Percentiles rank a stretch among this genome's conserved stretches.
Evolutionary conservation across 2,888 invertebrate species (phyloP).

Genomic region (Andrena praecox): DNA sequence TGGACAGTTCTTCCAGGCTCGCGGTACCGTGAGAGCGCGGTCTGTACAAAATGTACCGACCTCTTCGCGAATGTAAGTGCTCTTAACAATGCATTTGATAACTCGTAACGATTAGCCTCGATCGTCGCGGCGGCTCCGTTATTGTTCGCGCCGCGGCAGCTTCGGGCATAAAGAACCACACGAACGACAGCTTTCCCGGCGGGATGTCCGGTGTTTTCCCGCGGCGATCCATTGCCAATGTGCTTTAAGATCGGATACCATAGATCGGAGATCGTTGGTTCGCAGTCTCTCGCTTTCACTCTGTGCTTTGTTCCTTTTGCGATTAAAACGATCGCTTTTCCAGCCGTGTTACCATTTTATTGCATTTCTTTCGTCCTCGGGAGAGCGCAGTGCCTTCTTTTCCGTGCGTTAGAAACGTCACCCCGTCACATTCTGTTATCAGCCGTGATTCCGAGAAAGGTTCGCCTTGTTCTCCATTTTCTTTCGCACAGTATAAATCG

Average conservation of each 20-base stretch:
- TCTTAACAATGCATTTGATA: slow-evolving; percentile 66
- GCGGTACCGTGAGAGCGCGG: neutral
- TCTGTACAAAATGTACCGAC: slow-evolving; percentile 36
- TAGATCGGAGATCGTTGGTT: neutral
- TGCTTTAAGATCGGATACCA: neutral
- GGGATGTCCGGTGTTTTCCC: neutral
- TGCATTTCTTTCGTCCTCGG: slow-evolving; percentile 23
- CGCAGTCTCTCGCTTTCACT: neutral
- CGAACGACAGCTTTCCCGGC: neutral
- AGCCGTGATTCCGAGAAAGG: neutral
- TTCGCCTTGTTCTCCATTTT: too few relatives aligned
- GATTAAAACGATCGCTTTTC: neutral
- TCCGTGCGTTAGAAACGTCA: slow-evolving; percentile 3
- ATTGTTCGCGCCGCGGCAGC: slow-evolving; percentile 9
- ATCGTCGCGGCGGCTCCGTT: slow-evolving; percentile 30
- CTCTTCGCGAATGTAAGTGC: slow-evolving; percentile 63
- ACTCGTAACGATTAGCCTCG: slow-evolving; percentile 46
- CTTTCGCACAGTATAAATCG: too few relatives aligned
- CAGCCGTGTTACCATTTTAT: neutral
- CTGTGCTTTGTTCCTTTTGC: neutral
- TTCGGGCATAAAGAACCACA: neutral
- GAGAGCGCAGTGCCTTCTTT: slow-evolving; percentile 46
- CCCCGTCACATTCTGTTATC: neutral
- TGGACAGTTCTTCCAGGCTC: slow-evolving; percentile 19
- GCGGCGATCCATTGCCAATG: neutral